These are phyloP conservation scores for Pristionchus japonicus DNA, from an alignment of 2,888 invertebrate genomes.

Conservation along the genomic window DNA sequence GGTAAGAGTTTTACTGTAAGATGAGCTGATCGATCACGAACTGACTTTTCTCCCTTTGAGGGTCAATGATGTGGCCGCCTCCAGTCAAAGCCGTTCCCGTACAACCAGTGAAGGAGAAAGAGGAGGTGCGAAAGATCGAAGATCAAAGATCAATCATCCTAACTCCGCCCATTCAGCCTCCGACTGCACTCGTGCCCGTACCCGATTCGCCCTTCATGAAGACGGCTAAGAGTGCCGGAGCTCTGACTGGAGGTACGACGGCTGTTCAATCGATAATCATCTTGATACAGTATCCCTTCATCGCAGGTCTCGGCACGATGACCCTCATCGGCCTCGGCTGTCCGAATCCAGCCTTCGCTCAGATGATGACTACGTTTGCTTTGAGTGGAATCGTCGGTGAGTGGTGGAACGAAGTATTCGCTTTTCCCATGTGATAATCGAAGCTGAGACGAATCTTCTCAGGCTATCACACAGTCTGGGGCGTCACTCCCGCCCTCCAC, in stretches of 20 bases:
- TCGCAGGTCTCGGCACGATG: slow-evolving; percentile 81
- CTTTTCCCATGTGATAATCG: background rate
- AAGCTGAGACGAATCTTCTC: too few species aligned
- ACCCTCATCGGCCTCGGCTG: slow-evolving; percentile 84
- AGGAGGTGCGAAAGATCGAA: background rate
- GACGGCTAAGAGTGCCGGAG: slow-evolving; percentile 82
- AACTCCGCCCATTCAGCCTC: background rate
- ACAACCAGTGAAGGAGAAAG: slow-evolving; percentile 56
- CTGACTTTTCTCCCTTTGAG: slow-evolving; percentile 72
- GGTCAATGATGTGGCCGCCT: slow-evolving; percentile 86
- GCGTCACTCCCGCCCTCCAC: slow-evolving; percentile 90
- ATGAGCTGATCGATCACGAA: background rate
- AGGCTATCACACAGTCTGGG: slow-evolving; percentile 91
- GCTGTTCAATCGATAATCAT: too few species aligned
- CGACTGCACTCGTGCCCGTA: slow-evolving; percentile 70
- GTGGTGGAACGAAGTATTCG: too few species aligned
- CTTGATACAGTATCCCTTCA: background rate
- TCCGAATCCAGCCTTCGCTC: slow-evolving; percentile 88
- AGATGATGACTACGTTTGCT: slow-evolving; percentile 89
- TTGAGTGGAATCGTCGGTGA: slow-evolving; percentile 85
- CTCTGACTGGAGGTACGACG: slow-evolving; percentile 85
- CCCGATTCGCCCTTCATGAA: slow-evolving; percentile 82
- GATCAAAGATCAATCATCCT: background rate
- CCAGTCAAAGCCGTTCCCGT: slow-evolving; percentile 79
- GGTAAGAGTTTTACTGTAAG: background rate